Evolutionary conservation across 2,797 vertebrate genomes (phyloP), one percentile per base, ranked within the genome.

Genomic region (Onychomys arenicola): DNA sequence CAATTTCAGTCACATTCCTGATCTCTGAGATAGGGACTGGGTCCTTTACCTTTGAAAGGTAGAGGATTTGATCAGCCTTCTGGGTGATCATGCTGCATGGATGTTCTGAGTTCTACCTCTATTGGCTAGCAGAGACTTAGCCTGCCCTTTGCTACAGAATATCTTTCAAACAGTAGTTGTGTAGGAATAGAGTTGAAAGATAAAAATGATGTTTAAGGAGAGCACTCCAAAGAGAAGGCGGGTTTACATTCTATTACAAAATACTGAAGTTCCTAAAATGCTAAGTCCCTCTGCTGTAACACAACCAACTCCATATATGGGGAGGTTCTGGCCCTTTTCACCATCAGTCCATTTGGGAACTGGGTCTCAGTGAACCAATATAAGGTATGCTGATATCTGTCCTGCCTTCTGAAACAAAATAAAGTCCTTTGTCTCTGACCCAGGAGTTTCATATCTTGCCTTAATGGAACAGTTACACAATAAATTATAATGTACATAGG

Each of bases 121-220:
- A 40, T 93, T 81, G 81, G 2, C 16, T 29, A 63, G 37, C 13
- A 92, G 25, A 89, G 2, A 29, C 17, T 55, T 9, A 83, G 55
- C 23, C 3, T 69, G 6, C 5, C 14, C 46, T 94, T 75, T 67
- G n/a, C 75, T 59, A 75, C 25, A 76, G 34, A 65, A 52, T 80
- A 55, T 25, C 61, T 89, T 89, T 89, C 40, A 89, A 87, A 92
- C 40, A 57, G 82, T 89, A 8, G 84, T 59, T 82, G 21, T 73
- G 3, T 55, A 92, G 61, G 4, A 69, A 73, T 3, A 55, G 7
- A 17, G 43, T 80, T 71, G 25, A 40, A 83, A 59, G 37, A 57
- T 0, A 71, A 46, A 83, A 82, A n/a, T 9, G 34, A 63, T 67
- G 4, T 59, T 49, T 84, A 65, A 65, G 59, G 27, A 65, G 27